Conservation (phyloP, 2,113 vertebrate species). For the Calidris pygmaea region DNA sequence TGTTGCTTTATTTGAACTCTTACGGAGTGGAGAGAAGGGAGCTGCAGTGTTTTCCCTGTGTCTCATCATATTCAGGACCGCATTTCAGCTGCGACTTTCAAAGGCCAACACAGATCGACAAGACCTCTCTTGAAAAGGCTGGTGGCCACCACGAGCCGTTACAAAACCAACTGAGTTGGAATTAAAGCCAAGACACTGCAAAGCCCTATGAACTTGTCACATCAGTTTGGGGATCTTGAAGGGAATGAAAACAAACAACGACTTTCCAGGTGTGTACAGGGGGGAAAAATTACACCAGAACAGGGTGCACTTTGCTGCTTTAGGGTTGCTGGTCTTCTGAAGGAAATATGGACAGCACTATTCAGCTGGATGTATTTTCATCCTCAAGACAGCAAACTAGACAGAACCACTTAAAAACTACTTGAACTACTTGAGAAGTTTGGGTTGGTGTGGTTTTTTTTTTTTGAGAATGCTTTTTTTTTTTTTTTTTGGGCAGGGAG, state of each 20-base stretch:
- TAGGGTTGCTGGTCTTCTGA: background rate
- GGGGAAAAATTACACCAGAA: background rate
- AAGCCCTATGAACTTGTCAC: background rate
- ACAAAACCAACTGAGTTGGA: background rate
- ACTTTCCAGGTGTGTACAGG: background rate
- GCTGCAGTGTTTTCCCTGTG: background rate
- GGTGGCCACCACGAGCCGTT: background rate
- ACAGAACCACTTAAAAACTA: background rate
- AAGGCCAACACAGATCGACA: background rate
- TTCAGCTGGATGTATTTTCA: background rate
- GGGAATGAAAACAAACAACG: background rate
- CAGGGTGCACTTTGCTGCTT: background rate
- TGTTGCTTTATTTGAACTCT: fast-evolving
- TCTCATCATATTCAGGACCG: background rate
- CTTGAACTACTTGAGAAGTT: background rate
- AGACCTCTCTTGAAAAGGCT: background rate
- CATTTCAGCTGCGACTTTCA: background rate
- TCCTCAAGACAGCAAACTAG: background rate
- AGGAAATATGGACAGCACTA: background rate
- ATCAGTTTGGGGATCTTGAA: background rate
- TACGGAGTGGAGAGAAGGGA: background rate
- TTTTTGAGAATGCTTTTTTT: background rate
- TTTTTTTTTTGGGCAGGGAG: fast-evolving
- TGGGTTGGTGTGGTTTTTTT: background rate
- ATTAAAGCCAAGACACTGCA: background rate